These are phyloP conservation scores for Ciona savignyi DNA, from an alignment of 23 tunicate genomes.

Conservation along the genomic window DNA sequence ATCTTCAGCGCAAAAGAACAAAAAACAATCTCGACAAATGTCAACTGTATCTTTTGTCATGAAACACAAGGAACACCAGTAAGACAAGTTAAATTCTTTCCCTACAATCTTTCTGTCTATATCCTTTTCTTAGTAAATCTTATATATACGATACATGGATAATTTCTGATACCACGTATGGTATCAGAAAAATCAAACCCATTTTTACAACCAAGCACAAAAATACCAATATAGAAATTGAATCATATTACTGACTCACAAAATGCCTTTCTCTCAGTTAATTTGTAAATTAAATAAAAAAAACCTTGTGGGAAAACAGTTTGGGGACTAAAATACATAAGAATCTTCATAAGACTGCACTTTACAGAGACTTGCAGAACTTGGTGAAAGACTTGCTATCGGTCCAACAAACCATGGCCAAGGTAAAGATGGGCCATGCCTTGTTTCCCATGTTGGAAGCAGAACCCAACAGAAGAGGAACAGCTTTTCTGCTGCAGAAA, in stretches of 20 bases:
- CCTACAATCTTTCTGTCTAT: background rate
- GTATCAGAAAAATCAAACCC: no score
- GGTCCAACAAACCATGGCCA: slow-evolving; percentile 14
- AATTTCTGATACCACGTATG: background rate
- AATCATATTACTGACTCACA: no score
- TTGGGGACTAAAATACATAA: no score
- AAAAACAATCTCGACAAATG: slow-evolving; percentile 3
- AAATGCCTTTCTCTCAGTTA: no score
- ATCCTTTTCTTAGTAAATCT: no score
- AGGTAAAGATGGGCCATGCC: slow-evolving; percentile 75
- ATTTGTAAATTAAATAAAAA: no score
- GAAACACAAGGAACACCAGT: slow-evolving; percentile 40
- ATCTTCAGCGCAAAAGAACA: slow-evolving; percentile 12
- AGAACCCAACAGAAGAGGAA: slow-evolving; percentile 14
- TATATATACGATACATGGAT: background rate
- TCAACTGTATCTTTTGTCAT: slow-evolving; percentile 53
- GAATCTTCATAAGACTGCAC: no score
- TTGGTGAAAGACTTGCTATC: slow-evolving; percentile 24
- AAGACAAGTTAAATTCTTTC: background rate
- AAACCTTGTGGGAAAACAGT: no score
- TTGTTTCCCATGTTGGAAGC: slow-evolving; percentile 39
- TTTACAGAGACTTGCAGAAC: slow-evolving; percentile 40
- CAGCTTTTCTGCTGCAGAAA: slow-evolving; percentile 18
- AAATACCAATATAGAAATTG: no score
- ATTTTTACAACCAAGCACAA: no score